Evolutionary conservation across 2,113 vertebrate genomes (phyloP).

Genomic region (Geococcyx californianus): DNA sequence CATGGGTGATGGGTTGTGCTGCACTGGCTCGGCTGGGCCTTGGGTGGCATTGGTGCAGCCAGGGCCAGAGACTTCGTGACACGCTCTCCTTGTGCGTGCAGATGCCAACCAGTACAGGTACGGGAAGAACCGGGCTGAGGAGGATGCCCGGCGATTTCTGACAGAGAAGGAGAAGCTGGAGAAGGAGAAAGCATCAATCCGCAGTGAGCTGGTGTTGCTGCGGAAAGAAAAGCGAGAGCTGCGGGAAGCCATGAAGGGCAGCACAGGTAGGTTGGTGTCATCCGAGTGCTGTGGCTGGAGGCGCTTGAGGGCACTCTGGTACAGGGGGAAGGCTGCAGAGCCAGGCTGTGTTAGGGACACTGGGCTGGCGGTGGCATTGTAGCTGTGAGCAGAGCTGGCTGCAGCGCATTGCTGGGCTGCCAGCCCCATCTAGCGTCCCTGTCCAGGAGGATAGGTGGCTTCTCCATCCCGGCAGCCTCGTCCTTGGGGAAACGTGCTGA

Average conservation of each 20-base stretch:
- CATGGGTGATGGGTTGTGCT: not conserved
- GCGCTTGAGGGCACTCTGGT: fast-evolving
- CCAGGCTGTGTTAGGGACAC: too few species aligned
- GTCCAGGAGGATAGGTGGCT: not conserved
- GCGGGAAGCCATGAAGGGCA: constrained; percentile 85
- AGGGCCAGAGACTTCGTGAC: not conserved
- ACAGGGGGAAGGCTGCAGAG: not conserved
- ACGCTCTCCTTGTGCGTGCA: constrained; percentile 20
- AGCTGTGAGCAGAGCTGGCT: not conserved
- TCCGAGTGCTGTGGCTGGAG: fast-evolving
- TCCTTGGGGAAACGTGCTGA: not conserved
- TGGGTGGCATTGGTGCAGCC: fast-evolving
- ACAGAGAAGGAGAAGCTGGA: constrained; percentile 92
- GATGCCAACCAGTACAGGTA: constrained; percentile 93
- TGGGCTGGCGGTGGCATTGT: not conserved
- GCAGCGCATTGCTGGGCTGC: not conserved
- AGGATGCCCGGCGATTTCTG: constrained; percentile 90
- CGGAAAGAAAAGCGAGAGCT: constrained; percentile 88
- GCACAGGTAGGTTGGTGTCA: constrained; percentile 73
- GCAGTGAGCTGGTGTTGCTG: constrained; percentile 81
- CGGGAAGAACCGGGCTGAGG: constrained; percentile 94
- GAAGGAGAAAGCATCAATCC: constrained; percentile 83
- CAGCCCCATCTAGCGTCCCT: constrained; percentile 46
- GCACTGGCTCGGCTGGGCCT: fast-evolving
- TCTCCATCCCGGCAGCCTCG: fast-evolving